Percentiles rank a stretch among this genome's conserved stretches.
These are phyloP conservation scores for Hesperophylax magnus DNA, from an alignment of 1,140 invertebrate species.

Conservation along the genomic window DNA sequence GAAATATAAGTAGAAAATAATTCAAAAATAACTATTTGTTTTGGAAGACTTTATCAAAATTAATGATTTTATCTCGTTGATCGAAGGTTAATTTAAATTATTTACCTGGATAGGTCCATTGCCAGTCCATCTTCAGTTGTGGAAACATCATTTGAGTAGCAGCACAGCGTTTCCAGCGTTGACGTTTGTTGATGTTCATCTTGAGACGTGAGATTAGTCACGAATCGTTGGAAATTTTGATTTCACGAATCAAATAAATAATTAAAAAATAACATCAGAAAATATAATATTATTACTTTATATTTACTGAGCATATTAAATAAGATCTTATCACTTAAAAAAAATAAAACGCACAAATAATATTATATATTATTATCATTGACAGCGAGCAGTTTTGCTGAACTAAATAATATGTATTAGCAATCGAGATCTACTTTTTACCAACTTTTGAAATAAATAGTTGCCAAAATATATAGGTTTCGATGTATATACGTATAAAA, in stretches of 20 bases:
- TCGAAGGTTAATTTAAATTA: not conserved
- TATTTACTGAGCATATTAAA: not conserved
- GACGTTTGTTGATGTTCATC: slow-evolving; percentile 22
- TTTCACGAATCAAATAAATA: not conserved
- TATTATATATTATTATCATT: not conserved
- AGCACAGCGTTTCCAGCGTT: not conserved
- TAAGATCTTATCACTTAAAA: not conserved
- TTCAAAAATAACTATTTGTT: too few relatives aligned
- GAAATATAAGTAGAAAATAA: too few relatives aligned
- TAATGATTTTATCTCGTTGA: not conserved
- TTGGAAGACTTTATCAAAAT: too few relatives aligned
- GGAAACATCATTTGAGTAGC: not conserved
- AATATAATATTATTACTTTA: not conserved
- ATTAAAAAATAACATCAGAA: not conserved
- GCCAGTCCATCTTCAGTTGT: not conserved
- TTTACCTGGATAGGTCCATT: slow-evolving; percentile 19
- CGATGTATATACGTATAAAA: not conserved
- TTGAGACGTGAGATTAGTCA: not conserved
- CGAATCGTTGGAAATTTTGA: slow-evolving; percentile 9
- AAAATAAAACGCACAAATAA: not conserved
- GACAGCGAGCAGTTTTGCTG: not conserved
- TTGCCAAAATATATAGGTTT: slow-evolving; percentile 27
- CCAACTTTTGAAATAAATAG: not conserved
- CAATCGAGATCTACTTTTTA: slow-evolving; percentile 1
- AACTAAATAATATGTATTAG: not conserved